Evolutionary conservation across 1,140 invertebrate genomes (phyloP).

Genomic region (silkworm (Bombyx mori)): DNA sequence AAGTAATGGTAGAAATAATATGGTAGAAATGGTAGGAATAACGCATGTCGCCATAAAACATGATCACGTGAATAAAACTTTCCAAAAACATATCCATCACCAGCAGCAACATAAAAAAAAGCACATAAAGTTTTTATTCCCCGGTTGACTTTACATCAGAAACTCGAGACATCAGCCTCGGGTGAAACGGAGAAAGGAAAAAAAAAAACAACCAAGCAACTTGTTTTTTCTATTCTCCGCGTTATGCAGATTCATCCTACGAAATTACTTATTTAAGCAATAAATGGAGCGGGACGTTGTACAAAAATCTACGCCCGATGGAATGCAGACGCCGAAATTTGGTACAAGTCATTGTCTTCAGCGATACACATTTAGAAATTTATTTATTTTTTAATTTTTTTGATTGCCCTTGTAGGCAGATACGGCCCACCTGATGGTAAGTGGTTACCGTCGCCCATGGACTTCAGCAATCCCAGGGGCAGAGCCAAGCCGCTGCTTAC

Average conservation of each 20-base stretch:
- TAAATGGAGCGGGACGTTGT: slow-evolving; percentile 48
- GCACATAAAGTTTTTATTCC: neutral
- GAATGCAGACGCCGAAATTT: slow-evolving; percentile 27
- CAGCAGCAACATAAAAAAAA: too few species aligned
- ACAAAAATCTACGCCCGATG: slow-evolving; percentile 44
- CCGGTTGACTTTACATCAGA: neutral
- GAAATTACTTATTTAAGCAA: slow-evolving; percentile 60
- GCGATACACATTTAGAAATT: slow-evolving; percentile 15
- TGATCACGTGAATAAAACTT: too few species aligned
- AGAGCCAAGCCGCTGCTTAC: too few species aligned
- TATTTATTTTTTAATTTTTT: too few species aligned
- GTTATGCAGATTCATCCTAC: slow-evolving; percentile 58
- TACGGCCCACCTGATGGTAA: too few species aligned
- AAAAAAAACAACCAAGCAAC: slow-evolving; percentile 36
- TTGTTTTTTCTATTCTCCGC: slow-evolving; percentile 44
- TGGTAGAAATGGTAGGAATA: too few species aligned
- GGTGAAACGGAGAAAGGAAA: slow-evolving; percentile 7
- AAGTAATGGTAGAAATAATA: too few species aligned
- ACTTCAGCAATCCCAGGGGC: too few species aligned
- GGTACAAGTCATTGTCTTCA: slow-evolving; percentile 20
- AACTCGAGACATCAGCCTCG: neutral
- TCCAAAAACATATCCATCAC: too few species aligned
- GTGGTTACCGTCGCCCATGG: too few species aligned
- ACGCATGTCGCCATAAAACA: too few species aligned
- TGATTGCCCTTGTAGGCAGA: too few species aligned